These are phyloP conservation scores for Nesometra sesokonis DNA, from an alignment of 35 echinoderm and acorn worm genomes.

Conservation along the genomic window DNA sequence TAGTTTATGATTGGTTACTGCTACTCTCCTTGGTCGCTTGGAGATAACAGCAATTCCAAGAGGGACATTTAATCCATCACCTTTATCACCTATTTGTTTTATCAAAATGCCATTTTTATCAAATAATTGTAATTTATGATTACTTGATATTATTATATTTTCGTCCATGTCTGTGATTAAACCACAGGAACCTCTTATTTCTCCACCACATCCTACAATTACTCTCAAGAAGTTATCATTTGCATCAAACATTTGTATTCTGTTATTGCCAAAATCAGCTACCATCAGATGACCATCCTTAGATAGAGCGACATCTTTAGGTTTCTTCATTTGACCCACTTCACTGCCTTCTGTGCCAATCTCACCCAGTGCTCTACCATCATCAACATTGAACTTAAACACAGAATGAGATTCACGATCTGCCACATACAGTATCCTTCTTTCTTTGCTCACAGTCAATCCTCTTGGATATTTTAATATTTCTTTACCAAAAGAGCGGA, in stretches of 20 bases:
- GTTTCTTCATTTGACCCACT: neutral
- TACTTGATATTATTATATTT: neutral
- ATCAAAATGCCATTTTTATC: neutral
- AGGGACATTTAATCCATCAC: neutral
- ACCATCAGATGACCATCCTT: neutral
- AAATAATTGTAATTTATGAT: neutral
- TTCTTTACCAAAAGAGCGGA: neutral
- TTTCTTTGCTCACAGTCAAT: neutral
- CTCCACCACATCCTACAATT: neutral
- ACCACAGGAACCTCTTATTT: neutral
- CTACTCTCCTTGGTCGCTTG: neutral
- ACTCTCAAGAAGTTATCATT: neutral
- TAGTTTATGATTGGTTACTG: neutral
- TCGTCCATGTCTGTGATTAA: neutral
- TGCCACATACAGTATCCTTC: neutral
- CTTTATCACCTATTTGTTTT: neutral
- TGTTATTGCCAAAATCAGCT: neutral
- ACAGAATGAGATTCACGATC: neutral
- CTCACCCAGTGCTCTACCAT: neutral
- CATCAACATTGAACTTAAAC: neutral
- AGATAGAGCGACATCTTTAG: neutral
- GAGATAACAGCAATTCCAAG: neutral
- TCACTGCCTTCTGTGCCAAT: neutral
- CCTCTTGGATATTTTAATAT: neutral
- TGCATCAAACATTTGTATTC: neutral